Evolutionary conservation across 2,888 invertebrate species (phyloP).

Genomic region (Pseudolycoriella hygida): DNA sequence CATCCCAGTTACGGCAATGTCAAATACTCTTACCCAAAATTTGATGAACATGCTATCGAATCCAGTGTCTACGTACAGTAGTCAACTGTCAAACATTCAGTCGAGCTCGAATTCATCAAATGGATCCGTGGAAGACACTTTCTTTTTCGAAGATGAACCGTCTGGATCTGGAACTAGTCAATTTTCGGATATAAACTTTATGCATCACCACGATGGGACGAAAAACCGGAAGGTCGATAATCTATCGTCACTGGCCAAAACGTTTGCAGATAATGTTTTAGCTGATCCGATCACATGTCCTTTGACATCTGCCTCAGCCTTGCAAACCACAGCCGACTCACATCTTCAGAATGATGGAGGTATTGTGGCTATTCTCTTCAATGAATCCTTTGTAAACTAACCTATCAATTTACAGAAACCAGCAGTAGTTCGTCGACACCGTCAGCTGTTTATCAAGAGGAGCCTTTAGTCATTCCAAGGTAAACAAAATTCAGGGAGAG

Average conservation of each 20-base stretch:
- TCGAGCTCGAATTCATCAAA: background rate
- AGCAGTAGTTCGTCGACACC: background rate
- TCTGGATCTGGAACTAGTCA: background rate
- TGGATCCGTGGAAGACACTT: background rate
- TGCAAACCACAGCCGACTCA: background rate
- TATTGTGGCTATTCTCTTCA: too few relatives aligned
- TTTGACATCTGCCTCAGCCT: background rate
- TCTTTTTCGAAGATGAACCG: background rate
- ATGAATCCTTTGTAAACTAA: background rate
- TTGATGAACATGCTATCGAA: conserved; percentile 26
- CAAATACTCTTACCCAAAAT: conserved; percentile 27
- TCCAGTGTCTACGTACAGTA: conserved; percentile 26
- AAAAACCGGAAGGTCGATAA: conserved; percentile 9
- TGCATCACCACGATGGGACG: conserved; percentile 9
- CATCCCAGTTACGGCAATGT: conserved; percentile 15
- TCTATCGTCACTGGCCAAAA: conserved; percentile 8
- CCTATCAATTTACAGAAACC: background rate
- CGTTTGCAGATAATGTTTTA: conserved; percentile 8
- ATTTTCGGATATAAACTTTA: conserved; percentile 7
- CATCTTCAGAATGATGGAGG: too few relatives aligned
- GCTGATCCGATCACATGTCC: conserved; percentile 7
- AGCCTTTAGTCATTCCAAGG: conserved; percentile 7
- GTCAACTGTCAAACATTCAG: conserved; percentile 14
- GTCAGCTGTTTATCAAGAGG: background rate
- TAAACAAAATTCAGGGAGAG: background rate